phyloP scores from a whole-genome alignment of 35 echinoderm and acorn worm species.

The Chiridota heheva region DNA sequence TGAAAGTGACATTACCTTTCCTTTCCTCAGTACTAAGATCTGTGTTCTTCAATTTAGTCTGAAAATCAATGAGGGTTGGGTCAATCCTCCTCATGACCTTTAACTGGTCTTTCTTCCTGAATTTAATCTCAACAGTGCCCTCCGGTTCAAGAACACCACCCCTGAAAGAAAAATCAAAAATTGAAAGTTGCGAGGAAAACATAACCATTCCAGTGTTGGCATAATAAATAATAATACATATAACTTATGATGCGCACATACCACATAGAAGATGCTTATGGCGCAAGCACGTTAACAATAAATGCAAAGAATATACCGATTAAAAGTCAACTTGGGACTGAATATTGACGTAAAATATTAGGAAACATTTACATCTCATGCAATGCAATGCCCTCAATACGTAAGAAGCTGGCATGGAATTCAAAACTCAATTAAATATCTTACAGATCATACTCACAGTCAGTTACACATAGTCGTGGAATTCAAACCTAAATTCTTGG shows the following conservation, averaged over 20 bases:
- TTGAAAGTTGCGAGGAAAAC: neutral
- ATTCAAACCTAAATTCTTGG: too few species aligned
- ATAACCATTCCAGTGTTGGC: neutral
- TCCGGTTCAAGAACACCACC: constrained; percentile 86
- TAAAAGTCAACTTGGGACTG: too few species aligned
- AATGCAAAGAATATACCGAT: neutral
- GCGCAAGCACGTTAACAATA: neutral
- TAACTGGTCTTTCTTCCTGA: constrained; percentile 87
- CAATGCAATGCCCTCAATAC: too few species aligned
- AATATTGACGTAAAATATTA: too few species aligned
- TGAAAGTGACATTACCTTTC: too few species aligned
- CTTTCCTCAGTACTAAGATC: constrained; percentile 65
- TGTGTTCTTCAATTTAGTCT: constrained; percentile 30
- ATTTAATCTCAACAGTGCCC: constrained; percentile 97
- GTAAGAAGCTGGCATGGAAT: too few species aligned
- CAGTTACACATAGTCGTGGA: too few species aligned
- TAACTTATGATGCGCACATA: neutral
- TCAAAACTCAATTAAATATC: too few species aligned
- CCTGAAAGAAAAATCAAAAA: constrained; percentile 44
- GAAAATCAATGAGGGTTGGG: constrained; percentile 26
- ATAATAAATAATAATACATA: too few species aligned
- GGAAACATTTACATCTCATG: too few species aligned
- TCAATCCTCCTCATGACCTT: constrained; percentile 85
- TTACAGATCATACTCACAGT: too few species aligned
- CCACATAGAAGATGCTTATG: too few species aligned